These are phyloP conservation scores for Parascotia fuliginaria DNA, from an alignment of 2,888 invertebrate species.

Conservation along the genomic window DNA sequence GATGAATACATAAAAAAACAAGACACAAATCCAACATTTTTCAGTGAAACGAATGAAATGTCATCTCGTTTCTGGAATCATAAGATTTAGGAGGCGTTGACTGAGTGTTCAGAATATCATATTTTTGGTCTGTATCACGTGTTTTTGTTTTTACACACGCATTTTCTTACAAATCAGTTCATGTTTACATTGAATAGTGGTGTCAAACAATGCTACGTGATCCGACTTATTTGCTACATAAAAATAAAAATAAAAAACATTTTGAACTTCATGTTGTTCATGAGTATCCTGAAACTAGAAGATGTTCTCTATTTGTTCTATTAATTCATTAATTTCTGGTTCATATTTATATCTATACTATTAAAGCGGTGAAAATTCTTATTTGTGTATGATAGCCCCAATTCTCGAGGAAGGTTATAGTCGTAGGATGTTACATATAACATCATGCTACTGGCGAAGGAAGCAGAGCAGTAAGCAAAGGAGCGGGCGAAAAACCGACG, in stretches of 20 bases:
- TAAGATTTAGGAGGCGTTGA: slow-evolving; percentile 23
- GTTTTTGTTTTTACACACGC: background rate
- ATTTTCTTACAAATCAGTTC: background rate
- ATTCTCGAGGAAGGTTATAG: too few species aligned
- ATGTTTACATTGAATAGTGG: slow-evolving; percentile 1
- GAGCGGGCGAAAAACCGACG: too few species aligned
- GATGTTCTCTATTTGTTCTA: too few species aligned
- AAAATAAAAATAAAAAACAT: too few species aligned
- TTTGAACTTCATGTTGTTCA: too few species aligned
- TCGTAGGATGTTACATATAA: too few species aligned
- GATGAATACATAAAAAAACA: background rate
- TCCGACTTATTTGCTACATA: slow-evolving; percentile 9
- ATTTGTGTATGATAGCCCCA: too few species aligned
- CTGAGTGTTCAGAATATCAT: slow-evolving; percentile 14
- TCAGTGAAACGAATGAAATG: slow-evolving; percentile 12
- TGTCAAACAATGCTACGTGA: slow-evolving; percentile 8
- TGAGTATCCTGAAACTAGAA: background rate
- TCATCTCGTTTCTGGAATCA: slow-evolving; percentile 20
- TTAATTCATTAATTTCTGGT: too few species aligned
- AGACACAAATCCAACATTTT: background rate
- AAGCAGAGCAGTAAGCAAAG: too few species aligned
- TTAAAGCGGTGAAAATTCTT: too few species aligned
- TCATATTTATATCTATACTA: too few species aligned
- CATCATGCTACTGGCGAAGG: too few species aligned
- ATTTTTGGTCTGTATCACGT: background rate